These are phyloP conservation scores for Sarcophaga bullata DNA, from an alignment of 1,140 invertebrate genomes.

Conservation along the genomic window DNA sequence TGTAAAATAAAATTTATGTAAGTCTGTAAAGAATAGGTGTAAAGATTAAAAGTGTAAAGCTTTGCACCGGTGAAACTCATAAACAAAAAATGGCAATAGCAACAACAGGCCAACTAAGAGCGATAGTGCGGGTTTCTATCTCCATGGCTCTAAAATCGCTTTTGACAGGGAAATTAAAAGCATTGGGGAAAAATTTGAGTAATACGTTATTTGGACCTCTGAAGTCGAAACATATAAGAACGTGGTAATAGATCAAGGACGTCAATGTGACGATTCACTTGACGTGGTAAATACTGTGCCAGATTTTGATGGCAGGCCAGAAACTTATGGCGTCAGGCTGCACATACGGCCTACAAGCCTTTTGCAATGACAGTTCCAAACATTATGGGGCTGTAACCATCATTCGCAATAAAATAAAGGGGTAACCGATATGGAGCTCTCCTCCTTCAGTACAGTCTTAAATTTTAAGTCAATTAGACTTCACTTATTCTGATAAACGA, in stretches of 20 bases:
- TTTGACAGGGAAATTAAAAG: no score
- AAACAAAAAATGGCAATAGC: slow-evolving; percentile 42
- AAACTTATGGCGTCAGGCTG: slow-evolving; percentile 48
- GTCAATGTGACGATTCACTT: slow-evolving; percentile 46
- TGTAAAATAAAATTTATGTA: no score
- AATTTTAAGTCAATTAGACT: slow-evolving; percentile 44
- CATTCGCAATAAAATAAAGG: slow-evolving; percentile 50
- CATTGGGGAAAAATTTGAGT: no score
- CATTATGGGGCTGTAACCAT: slow-evolving; percentile 46
- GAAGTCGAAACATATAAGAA: no score
- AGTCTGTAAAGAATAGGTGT: no score
- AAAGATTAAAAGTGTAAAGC: no score
- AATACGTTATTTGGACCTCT: no score
- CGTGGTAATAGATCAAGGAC: no score
- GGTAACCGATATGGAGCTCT: slow-evolving; percentile 45
- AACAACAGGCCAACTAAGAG: no score
- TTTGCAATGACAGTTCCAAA: slow-evolving; percentile 45
- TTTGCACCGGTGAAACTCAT: slow-evolving; percentile 44
- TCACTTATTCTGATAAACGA: slow-evolving; percentile 47
- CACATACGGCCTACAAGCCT: slow-evolving; percentile 47
- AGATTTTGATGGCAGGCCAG: slow-evolving; percentile 46
- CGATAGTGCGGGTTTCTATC: no score
- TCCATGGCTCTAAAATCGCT: no score
- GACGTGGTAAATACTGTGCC: slow-evolving; percentile 46
- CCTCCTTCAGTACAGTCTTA: slow-evolving; percentile 38